Base-by-base conservation (phyloP, 1,140 invertebrate genomes). In the Oreohelix idahoensis region DNA sequence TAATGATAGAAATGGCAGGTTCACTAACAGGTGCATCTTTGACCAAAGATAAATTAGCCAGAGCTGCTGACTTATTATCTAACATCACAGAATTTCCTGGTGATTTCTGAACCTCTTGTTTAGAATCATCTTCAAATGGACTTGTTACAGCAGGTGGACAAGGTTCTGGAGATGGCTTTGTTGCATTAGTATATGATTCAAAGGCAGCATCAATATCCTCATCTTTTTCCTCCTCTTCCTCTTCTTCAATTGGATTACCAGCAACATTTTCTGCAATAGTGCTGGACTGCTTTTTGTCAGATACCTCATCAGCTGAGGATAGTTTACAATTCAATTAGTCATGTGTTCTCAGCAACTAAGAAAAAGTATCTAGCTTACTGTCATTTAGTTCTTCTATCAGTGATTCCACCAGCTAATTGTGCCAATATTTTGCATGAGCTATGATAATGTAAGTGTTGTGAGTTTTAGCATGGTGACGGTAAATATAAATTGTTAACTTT, bases 181-280 rank as follows among this genome's bases (percentile, higher is more conserved):
- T 11, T 69, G 78, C 11, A 39, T 0, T 10, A 17, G 49, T 81
- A 39, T 71, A 81, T 1, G 42, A 23, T 13, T 81, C 66, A 73
- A 81, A 81, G 11, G 79, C 79, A 81, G 79, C 79, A 26, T 42
- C 69, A 49, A 81, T 73, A 38, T 81, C 79, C 10, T 81, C 79
- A 15, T 78, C 76, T 29, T 78, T 49, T 35, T 81, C 79, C 51
- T 85, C 76, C 23, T 87, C 85, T 38, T 87, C 84, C 26, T 83
- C 38, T 8, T 89, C 86, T 63, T 85, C 88, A 84, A 89, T 88
- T 32, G 89, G 88, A 81, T 89, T 89, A 0, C 82, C 8, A 35
- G 38, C 26, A 20, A 39, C 75, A 73, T 13, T 32, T 23, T 36
- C 39, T 53, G 1, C 39, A 42, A 36, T 35, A 39, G 29, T 20